Percentiles rank a stretch among this genome's conserved stretches.
Conservation (phyloP, 2,797 vertebrate species). For the Oreochromis mossambicus region DNA sequence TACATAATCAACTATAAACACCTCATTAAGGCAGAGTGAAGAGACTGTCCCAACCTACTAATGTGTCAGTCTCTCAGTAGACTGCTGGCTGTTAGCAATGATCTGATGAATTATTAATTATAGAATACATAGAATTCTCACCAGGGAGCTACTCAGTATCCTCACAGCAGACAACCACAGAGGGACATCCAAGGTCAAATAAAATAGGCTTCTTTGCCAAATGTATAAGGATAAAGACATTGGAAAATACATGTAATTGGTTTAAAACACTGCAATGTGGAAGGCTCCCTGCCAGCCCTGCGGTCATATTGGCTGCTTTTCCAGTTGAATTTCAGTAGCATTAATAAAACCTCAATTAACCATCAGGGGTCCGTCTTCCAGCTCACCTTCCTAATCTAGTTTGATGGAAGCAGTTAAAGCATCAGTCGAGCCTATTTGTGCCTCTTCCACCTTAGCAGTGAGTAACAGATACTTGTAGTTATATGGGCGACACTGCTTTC, state of each 20-base stretch:
- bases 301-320: slow-evolving; percentile 62
- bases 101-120: slow-evolving; percentile 78
- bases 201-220: slow-evolving; percentile 68
- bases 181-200: slow-evolving; percentile 77
- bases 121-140: slow-evolving; percentile 72
- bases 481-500: slow-evolving; percentile 12
- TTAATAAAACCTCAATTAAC: slow-evolving; percentile 78
- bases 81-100: slow-evolving; percentile 65
- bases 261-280: slow-evolving; percentile 66
- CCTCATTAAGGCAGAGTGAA: slow-evolving; percentile 49
- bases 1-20: slow-evolving; percentile 55
- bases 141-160: slow-evolving; percentile 60
- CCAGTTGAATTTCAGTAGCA: slow-evolving; percentile 65
- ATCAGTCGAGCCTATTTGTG: slow-evolving; percentile 60
- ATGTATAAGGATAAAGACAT: slow-evolving; percentile 62
- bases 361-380: slow-evolving; percentile 63
- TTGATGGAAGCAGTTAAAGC: slow-evolving; percentile 60
- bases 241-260: slow-evolving; percentile 74
- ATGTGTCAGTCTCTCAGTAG: slow-evolving; percentile 54
- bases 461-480: slow-evolving; percentile 23
- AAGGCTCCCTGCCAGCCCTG: slow-evolving; percentile 59
- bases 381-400: slow-evolving; percentile 64
- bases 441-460: slow-evolving; percentile 11
- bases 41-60: slow-evolving; percentile 47
- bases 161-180: slow-evolving; percentile 63